Evolutionary conservation across 2,888 invertebrate genomes (phyloP).

Genomic region (Eupithecia insigniata): DNA sequence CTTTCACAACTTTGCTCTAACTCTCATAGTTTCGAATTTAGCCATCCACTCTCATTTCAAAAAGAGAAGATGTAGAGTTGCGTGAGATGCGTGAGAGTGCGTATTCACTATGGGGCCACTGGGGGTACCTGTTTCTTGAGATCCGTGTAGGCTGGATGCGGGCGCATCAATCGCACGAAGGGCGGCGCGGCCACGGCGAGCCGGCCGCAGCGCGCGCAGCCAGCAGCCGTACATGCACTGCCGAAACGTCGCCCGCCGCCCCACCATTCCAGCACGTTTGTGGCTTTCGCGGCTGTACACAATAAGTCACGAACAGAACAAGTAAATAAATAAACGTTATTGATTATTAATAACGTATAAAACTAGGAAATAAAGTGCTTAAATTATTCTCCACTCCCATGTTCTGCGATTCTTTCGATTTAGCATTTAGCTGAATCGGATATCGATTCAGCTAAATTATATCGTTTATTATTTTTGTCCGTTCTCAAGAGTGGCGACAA

Average conservation of each 20-base stretch:
- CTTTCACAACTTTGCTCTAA: no score
- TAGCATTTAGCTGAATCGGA: no score
- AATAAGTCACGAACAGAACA: background rate
- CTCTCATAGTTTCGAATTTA: no score
- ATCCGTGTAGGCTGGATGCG: constrained; percentile 62
- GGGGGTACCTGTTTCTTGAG: constrained; percentile 54
- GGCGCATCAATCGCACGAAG: constrained; percentile 51
- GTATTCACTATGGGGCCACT: background rate
- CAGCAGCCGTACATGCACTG: constrained; percentile 49
- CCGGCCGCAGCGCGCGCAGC: constrained; percentile 63
- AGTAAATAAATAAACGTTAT: background rate
- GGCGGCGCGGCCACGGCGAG: constrained; percentile 52
- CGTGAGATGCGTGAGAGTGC: background rate
- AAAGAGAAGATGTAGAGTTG: no score
- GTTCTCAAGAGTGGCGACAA: no score
- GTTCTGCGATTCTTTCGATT: background rate
- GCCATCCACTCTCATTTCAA: no score
- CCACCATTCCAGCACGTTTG: constrained; percentile 72
- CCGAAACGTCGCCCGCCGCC: constrained; percentile 57
- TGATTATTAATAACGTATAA: background rate
- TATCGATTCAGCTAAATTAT: no score
- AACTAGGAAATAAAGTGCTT: no score
- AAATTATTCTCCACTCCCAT: no score
- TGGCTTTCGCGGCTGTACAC: constrained; percentile 56
- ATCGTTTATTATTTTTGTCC: no score